Evolutionary conservation across 2,797 vertebrate species (phyloP).

Genomic region (Rhinichthys osculus): DNA sequence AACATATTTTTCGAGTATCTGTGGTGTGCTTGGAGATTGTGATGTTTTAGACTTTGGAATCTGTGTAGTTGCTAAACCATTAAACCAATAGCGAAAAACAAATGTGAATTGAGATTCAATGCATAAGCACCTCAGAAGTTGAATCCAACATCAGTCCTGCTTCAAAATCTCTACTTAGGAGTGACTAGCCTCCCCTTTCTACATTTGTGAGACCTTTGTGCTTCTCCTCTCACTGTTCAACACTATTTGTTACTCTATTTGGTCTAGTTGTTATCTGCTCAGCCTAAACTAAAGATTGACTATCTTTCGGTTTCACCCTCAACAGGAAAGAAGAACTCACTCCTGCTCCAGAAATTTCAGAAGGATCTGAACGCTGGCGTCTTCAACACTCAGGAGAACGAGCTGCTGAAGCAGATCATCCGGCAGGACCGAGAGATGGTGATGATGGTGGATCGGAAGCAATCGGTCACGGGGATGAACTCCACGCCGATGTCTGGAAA

Average conservation of each 20-base stretch:
- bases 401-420: slow-evolving; percentile 99
- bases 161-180: slow-evolving; percentile 1
- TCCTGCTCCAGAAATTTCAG: slow-evolving; percentile 98
- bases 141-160: not conserved
- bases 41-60: slow-evolving; percentile 19
- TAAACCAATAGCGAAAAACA: not conserved
- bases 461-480: slow-evolving; percentile 84
- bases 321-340: slow-evolving; percentile 98
- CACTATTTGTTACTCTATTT: slow-evolving; percentile 48
- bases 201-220: slow-evolving; percentile 70
- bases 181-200: slow-evolving; percentile 36
- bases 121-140: slow-evolving; percentile 1
- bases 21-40: not conserved
- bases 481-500: slow-evolving; percentile 87
- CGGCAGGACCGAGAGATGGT: slow-evolving; percentile 99
- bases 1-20: not conserved
- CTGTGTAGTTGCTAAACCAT: not conserved
- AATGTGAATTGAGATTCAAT: slow-evolving; percentile 15
- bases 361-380: slow-evolving; percentile 98
- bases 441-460: slow-evolving; percentile 87
- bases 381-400: slow-evolving; percentile 99
- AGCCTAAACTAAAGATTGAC: slow-evolving; percentile 64
- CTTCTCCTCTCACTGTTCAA: slow-evolving; percentile 68
- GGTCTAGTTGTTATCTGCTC: not conserved
- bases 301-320: slow-evolving; percentile 66